Evolutionary conservation across 2,113 vertebrate species (phyloP).

Genomic region (Elaphurus davidianus): DNA sequence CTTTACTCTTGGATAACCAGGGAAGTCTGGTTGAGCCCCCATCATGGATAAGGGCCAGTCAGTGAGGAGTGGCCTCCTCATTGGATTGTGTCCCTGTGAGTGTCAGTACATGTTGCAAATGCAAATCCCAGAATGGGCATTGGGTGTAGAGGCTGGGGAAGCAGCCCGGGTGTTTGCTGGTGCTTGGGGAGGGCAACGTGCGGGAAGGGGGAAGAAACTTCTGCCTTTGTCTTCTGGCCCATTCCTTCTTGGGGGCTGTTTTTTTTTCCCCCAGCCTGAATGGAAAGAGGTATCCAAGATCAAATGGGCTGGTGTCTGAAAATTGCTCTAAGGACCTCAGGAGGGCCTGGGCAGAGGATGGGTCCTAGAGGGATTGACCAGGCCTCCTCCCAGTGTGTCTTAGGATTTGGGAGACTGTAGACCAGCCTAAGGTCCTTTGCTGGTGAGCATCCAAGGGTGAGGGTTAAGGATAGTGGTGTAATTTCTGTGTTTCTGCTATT

Average conservation of each 20-base stretch:
- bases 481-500: background rate
- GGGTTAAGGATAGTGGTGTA: background rate
- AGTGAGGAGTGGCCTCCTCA: rapidly evolving
- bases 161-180: background rate
- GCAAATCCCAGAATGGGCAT: background rate
- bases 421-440: background rate
- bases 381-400: background rate
- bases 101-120: background rate
- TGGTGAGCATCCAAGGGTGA: background rate
- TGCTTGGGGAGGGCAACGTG: background rate
- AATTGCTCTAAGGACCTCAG: background rate
- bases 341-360: background rate
- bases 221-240: background rate
- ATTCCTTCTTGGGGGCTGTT: background rate
- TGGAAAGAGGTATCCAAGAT: background rate
- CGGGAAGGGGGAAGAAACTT: background rate
- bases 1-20: background rate
- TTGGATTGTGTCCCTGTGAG: background rate
- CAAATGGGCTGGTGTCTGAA: background rate
- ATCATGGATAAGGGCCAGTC: background rate
- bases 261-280: background rate
- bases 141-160: background rate
- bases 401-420: background rate
- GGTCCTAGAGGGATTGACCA: background rate
- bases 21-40: background rate